phyloP scores from a whole-genome alignment of 2,113 vertebrate species.

The Laterallus jamaicensis region DNA sequence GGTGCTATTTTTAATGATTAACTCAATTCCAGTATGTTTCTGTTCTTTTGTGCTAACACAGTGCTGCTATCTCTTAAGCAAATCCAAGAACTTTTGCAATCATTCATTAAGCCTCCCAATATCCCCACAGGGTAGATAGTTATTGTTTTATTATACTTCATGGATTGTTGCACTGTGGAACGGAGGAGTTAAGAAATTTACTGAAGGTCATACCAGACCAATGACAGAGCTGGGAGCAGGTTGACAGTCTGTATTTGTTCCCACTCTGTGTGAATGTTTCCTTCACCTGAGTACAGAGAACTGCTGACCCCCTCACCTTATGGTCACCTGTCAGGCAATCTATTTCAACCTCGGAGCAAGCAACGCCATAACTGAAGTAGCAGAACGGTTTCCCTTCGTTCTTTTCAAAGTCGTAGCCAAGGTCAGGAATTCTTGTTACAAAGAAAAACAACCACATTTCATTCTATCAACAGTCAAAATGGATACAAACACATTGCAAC shows the following conservation, averaged over 20 bases:
- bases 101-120: slow-evolving; percentile 2
- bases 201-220: slow-evolving; percentile 46
- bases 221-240: slow-evolving; percentile 12
- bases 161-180: not conserved
- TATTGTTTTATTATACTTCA: slow-evolving; percentile 13
- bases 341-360: slow-evolving; percentile 93
- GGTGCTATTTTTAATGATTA: not conserved
- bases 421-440: slow-evolving; percentile 81
- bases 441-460: not conserved
- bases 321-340: slow-evolving; percentile 95
- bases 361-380: slow-evolving; percentile 90
- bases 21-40: not conserved
- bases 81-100: slow-evolving; percentile 21
- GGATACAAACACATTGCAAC: not conserved
- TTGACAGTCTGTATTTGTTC: slow-evolving; percentile 13
- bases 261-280: not conserved
- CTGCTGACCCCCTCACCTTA: slow-evolving; percentile 79
- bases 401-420: slow-evolving; percentile 85
- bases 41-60: not conserved
- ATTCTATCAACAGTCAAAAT: not conserved
- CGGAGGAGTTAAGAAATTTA: slow-evolving; percentile 32
- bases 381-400: slow-evolving; percentile 87
- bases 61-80: slow-evolving; percentile 8
- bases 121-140: not conserved
- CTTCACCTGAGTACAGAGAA: not conserved